Base-by-base conservation (phyloP, 2,888 invertebrate genomes). In the Torymus auratus region DNA sequence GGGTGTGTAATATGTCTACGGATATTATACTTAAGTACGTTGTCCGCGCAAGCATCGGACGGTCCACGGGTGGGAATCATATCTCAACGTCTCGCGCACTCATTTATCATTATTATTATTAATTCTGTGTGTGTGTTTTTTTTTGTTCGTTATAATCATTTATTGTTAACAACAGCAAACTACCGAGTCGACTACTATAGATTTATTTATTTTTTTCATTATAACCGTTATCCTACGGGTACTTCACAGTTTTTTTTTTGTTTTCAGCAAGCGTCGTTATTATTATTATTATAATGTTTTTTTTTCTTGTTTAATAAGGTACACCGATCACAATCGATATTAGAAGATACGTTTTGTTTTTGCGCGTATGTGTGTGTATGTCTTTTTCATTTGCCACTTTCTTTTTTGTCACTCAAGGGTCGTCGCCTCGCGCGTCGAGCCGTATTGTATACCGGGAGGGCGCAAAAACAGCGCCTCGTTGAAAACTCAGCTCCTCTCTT, bases 111-210 rank as follows among this genome's bases (percentile, higher is more conserved):
- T 12, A 14, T 52, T 75, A 53, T 62, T 53, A 15, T 41, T n/a
- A 2, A 50, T 72, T 28, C 11, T 17, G n/a, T n/a, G n/a, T n/a
- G n/a, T n/a, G n/a, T 52, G 11, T 74, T 75, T 60, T 74, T 20
- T 23, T 77, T n/a, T 13, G n/a, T 28, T 23, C 15, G 20, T 76
- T 55, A 41, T 41, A 41, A 71, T 71, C 61, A 14, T 69, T 50
- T 88, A 87, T 88, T 85, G 87, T 88, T 88, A 88, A 88, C 88
- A 88, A 89, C 88, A 88, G 87, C 87, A 88, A 87, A 87, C 87
- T 87, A 89, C 86, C 86, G 81, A 85, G 83, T 88, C 83, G 74
- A 84, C 74, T 71, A 80, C 62, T 79, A 62, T 68, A 75, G 53
- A 62, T 73, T 74, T 70, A 80, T 17, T 56, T 74, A n/a, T 70